Conservation (phyloP, 2,797 vertebrate genomes). For the Scomberomorus guttatus region DNA sequence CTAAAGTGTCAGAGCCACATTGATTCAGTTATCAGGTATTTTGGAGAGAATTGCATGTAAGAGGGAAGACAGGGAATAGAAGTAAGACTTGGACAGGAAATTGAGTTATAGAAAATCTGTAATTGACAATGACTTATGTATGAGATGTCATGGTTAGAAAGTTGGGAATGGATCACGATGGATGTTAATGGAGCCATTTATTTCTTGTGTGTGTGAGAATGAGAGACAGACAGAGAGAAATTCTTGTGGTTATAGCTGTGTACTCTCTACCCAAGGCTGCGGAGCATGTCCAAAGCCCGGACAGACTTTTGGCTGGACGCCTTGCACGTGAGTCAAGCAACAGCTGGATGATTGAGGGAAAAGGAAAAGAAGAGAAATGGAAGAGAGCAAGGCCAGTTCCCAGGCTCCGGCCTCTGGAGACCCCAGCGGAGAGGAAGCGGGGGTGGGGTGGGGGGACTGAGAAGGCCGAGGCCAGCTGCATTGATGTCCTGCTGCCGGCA, state of each 20-base stretch:
- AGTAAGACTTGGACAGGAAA: constrained; percentile 14
- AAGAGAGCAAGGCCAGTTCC: constrained; percentile 76
- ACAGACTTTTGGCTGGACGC: constrained; percentile 79
- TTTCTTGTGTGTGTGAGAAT: constrained; percentile 47
- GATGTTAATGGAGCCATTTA: constrained; percentile 27
- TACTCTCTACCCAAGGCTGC: constrained; percentile 38
- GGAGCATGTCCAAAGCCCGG: constrained; percentile 55
- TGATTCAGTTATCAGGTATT: constrained; percentile 72
- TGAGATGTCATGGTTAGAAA: constrained; percentile 18
- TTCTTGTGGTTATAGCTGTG: constrained; percentile 52
- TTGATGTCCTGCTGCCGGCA: constrained; percentile 37
- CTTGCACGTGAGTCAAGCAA: constrained; percentile 80
- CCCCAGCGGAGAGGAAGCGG: constrained; percentile 59
- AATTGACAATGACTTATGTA: constrained; percentile 25
- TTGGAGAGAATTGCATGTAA: constrained; percentile 27
- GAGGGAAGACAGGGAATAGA: constrained; percentile 12
- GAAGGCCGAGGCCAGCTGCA: constrained; percentile 68
- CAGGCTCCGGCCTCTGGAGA: constrained; percentile 77
- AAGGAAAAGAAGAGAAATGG: constrained; percentile 53
- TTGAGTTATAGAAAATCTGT: constrained; percentile 18
- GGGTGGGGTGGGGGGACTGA: background rate
- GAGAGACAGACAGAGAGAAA: constrained; percentile 42
- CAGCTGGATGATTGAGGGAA: constrained; percentile 76
- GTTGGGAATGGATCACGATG: background rate
- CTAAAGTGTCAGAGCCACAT: constrained; percentile 60